Evolutionary conservation across 2,113 vertebrate species (phyloP), one percentile per base, ranked within the genome.

Genomic region (Alectura lathami): DNA sequence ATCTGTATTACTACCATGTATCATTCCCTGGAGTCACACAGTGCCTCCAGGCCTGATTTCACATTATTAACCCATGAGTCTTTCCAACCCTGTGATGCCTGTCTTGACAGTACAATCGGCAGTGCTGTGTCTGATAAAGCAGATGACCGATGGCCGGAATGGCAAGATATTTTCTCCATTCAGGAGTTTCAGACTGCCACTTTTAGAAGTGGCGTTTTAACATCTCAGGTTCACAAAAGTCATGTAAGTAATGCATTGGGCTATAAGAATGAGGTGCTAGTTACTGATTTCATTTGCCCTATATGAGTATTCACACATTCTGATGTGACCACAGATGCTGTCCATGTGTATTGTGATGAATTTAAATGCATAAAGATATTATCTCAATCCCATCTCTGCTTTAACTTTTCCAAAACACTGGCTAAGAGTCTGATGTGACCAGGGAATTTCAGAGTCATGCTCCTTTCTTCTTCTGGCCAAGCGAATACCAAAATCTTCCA

Each of bases 301-400:
- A 2, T 0, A 0, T 38, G 27, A 81, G 17, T 56, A 80, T 9
- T 66, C 24, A 17, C 27, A 40, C 5, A 38, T 69, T 74, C 48
- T 83, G 54, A 83, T n/a, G 11, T 34, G 64, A 54, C 15, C 8
- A 57, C 54, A 70, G 32, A 21, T 93, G 32, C 50, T 70, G 56
- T 17, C 38, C 40, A 5, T 43, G 73, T 3, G 9, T 56, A 8
- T 27, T 72, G 6, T 6, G 3, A 30, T 83, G 30, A 85, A 73
- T 53, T 87, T 72, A 89, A 84, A 76, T 63, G 27, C 0, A 0
- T 57, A 12, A 64, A 60, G 26, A 63, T 60, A 82, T 54, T 70
- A 26, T 70, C 54, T 24, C 42, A 62, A 32, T 78, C 12, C 13
- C 13, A 36, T 11, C 12, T 79, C 38, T 96, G n/a, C 59, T 89